Evolutionary conservation across 2,113 vertebrate species (phyloP), one percentile per base, ranked within the genome.

Genomic region (Ailurus styani): DNA sequence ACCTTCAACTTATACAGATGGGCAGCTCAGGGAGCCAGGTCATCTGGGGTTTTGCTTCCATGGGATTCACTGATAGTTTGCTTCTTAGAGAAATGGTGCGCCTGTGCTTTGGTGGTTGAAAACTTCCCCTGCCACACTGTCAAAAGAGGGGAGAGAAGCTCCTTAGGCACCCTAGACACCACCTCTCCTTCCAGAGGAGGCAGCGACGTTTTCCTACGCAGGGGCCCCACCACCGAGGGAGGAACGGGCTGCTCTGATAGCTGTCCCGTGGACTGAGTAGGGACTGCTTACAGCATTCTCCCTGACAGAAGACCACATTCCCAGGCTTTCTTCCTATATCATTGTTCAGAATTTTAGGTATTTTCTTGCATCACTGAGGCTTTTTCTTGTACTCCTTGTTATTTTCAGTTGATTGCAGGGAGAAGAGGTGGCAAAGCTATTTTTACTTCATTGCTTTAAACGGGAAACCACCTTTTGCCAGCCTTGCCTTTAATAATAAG

Each of bases 391-490:
- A 60, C 45, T 91, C 21, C 73, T 87, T 64, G 45, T 52, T 87
- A 81, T 72, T 81, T 45, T 62, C 75, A 45, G 55, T 66, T 89
- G 75, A 75, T 60, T 87, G 82, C 21, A 17, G 40, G 57, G n/a
- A 31, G 18, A 18, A 52, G 15, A 40, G 8, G 12, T 37, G 10
- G 60, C 45, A 82, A 79, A 95, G 27, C 52, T 94, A 40, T 86
- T 95, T 95, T 79, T 64, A 57, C 66, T 90, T 87, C 23, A 81
- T 85, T n/a, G 75, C 55, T 83, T 82, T 84, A 81, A 87, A 62
- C 20, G 72, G 73, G 50, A 96, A 90, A 85, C 64, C 50, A 40
- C 55, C n/a, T 79, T 78, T 37, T 84, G 84, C 78, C 40, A 79
- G 17, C 20, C 47, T 5, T 10, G 6, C 2, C n/a, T 85, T 92